A percentile compares a stretch with the other conserved stretches of the same genome.
Evolutionary conservation across 2,888 invertebrate genomes (phyloP).

Genomic region (Leptopterna dolabrata): DNA sequence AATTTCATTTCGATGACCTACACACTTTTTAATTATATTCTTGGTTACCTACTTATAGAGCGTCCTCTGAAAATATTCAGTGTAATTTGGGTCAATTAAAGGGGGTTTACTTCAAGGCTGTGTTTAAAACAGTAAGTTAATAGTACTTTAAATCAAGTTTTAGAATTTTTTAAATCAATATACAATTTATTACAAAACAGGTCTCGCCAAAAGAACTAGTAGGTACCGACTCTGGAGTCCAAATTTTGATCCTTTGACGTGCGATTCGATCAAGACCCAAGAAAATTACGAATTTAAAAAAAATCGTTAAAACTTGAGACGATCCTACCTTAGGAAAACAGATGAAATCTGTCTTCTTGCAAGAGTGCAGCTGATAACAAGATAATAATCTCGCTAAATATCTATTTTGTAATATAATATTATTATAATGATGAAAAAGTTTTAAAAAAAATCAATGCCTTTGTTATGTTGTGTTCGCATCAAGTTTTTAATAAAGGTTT

Average conservation of each 20-base stretch:
- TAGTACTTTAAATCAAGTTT: not conserved
- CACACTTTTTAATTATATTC: not conserved
- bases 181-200: too few relatives aligned
- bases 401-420: not conserved
- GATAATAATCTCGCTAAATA: not conserved
- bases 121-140: conserved; percentile 20
- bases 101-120: conserved; percentile 21
- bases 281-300: not conserved
- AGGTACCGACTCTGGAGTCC: too few relatives aligned
- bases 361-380: not conserved
- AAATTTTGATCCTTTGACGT: not conserved
- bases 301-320: not conserved
- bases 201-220: too few relatives aligned
- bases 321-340: not conserved
- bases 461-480: not conserved
- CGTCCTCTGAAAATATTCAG: not conserved
- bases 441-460: not conserved
- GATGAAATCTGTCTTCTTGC: not conserved
- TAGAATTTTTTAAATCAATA: too few relatives aligned
- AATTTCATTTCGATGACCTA: too few relatives aligned
- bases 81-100: not conserved
- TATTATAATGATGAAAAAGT: not conserved
- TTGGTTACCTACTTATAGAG: not conserved
- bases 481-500: conserved; percentile 18
- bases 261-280: not conserved